Conservation (phyloP, 2,888 invertebrate genomes). For the Noctuana brunneofusca region DNA sequence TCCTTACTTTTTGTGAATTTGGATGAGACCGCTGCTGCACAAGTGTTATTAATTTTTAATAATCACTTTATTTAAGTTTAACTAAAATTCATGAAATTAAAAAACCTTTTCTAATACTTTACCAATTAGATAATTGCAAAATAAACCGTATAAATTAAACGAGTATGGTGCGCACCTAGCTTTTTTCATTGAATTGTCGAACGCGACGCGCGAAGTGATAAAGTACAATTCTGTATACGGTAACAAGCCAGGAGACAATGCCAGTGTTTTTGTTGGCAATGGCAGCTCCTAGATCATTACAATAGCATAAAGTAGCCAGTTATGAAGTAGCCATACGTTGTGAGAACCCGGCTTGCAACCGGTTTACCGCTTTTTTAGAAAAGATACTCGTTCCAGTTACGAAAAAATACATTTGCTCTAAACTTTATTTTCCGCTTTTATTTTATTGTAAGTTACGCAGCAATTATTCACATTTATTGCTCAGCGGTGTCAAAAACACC, state of each 20-base stretch:
- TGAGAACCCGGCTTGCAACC: conserved; percentile 66
- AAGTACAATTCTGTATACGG: conserved; percentile 61
- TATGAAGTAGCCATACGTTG: conserved; percentile 68
- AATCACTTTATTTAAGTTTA: background rate
- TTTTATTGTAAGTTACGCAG: conserved; percentile 2
- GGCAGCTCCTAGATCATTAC: conserved; percentile 76
- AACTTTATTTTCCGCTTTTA: conserved; percentile 30
- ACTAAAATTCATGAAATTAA: background rate
- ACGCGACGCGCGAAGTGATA: conserved; percentile 63
- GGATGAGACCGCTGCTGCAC: too few species aligned
- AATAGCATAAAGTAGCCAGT: conserved; percentile 79
- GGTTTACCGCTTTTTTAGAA: conserved; percentile 72
- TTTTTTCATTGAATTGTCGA: conserved; percentile 33
- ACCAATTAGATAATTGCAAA: background rate
- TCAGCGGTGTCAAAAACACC: conserved; percentile 36
- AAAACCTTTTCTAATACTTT: background rate
- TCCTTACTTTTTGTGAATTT: too few species aligned
- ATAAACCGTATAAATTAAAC: background rate
- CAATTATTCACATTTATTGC: conserved; percentile 29
- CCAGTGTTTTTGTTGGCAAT: conserved; percentile 68
- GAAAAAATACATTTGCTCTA: conserved; percentile 41
- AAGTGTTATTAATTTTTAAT: background rate
- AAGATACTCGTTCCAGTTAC: conserved; percentile 46
- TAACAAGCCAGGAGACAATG: conserved; percentile 73
- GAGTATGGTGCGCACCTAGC: background rate